Conservation (phyloP, 2,888 invertebrate genomes). For the Rhynchonema sp. region DNA sequence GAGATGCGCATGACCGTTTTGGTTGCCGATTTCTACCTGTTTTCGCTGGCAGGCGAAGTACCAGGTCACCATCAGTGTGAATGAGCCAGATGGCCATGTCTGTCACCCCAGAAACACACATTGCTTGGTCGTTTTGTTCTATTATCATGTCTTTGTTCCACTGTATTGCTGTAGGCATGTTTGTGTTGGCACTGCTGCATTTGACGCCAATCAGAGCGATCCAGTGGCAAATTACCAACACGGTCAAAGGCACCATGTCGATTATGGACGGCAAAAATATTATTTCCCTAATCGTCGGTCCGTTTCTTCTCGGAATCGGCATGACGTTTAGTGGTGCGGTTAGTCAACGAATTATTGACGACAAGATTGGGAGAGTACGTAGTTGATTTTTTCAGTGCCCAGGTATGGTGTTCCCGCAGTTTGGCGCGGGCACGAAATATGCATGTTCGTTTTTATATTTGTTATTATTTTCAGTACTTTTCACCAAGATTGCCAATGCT, state of each 20-base stretch:
- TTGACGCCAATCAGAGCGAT: not conserved
- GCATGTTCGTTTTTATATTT: not conserved
- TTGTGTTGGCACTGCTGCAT: not conserved
- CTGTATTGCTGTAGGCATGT: not conserved
- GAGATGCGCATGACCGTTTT: too few relatives aligned
- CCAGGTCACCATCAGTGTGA: too few relatives aligned
- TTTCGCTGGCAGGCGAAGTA: too few relatives aligned
- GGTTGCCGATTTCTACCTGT: too few relatives aligned
- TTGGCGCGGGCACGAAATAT: not conserved
- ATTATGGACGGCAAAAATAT: not conserved
- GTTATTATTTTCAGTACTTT: not conserved
- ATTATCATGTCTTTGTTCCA: too few relatives aligned
- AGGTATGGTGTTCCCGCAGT: conserved; percentile 1
- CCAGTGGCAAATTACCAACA: not conserved
- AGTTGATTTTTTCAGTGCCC: conserved; percentile 1
- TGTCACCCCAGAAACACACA: too few relatives aligned
- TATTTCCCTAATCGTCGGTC: not conserved
- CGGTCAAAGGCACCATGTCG: not conserved
- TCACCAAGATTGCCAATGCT: too few relatives aligned
- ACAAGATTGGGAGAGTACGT: not conserved
- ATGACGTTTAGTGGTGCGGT: conserved; percentile 2
- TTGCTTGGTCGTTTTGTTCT: too few relatives aligned
- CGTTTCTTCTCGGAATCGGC: conserved; percentile 1
- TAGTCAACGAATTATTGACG: not conserved
- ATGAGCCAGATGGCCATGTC: too few relatives aligned